These are phyloP conservation scores for Conomelus anceps DNA, from an alignment of 2,888 invertebrate species.

Conservation along the genomic window DNA sequence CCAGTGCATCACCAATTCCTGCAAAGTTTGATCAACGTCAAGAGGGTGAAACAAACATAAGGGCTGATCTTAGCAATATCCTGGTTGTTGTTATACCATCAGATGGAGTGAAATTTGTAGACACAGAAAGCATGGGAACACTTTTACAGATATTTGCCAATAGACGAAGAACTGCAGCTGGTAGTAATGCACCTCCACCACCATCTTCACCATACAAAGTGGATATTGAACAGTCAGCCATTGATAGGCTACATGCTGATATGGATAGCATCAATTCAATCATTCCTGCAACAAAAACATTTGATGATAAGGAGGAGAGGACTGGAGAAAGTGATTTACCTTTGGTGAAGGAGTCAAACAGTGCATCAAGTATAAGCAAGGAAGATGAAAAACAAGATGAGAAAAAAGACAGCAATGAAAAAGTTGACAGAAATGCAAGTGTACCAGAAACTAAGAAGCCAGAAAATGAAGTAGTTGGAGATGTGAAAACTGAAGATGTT, in stretches of 20 bases:
- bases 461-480: neutral
- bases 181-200: neutral
- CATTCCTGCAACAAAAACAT: neutral
- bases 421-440: neutral
- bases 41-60: slow-evolving; percentile 66
- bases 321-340: neutral
- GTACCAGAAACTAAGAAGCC: neutral
- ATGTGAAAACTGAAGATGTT: slow-evolving; percentile 1
- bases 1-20: neutral
- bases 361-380: neutral
- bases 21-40: slow-evolving; percentile 62
- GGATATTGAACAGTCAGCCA: neutral
- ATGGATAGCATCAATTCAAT: neutral
- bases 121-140: slow-evolving; percentile 21
- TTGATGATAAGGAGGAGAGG: neutral
- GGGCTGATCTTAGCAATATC: slow-evolving; percentile 67
- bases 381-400: slow-evolving; percentile 10
- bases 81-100: slow-evolving; percentile 57
- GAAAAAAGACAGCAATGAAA: slow-evolving; percentile 5
- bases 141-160: slow-evolving; percentile 1
- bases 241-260: slow-evolving; percentile 3
- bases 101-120: slow-evolving; percentile 21
- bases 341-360: neutral
- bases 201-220: neutral
- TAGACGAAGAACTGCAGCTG: neutral